These are phyloP conservation scores for Drosophila yakuba DNA, from an alignment of 1,140 invertebrate genomes.

Conservation along the genomic window DNA sequence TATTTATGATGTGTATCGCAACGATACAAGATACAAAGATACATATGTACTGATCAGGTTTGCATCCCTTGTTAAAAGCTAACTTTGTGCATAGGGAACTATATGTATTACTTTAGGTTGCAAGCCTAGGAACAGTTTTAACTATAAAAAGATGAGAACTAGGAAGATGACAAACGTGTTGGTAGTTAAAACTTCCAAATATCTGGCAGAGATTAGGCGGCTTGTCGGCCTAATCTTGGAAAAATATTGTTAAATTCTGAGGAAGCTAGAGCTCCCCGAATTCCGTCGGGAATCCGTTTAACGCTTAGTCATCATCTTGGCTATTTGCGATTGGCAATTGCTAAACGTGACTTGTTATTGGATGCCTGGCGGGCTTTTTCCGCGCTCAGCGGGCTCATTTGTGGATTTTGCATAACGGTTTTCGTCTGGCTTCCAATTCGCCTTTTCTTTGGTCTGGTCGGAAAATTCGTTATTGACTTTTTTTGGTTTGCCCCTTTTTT, in stretches of 20 bases:
- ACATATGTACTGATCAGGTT: too few relatives aligned
- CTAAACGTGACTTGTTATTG: slow-evolving; percentile 71
- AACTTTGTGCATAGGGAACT: not conserved
- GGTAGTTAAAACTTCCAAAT: slow-evolving; percentile 6
- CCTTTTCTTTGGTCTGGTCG: slow-evolving; percentile 34
- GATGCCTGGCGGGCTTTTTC: slow-evolving; percentile 41
- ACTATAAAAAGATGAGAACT: not conserved
- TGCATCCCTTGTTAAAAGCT: too few relatives aligned
- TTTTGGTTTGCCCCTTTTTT: slow-evolving; percentile 30
- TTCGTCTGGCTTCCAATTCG: slow-evolving; percentile 53
- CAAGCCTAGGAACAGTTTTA: not conserved
- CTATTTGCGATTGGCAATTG: slow-evolving; percentile 41
- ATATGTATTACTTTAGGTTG: not conserved
- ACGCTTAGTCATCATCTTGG: slow-evolving; percentile 50
- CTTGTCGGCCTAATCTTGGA: not conserved
- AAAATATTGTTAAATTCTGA: slow-evolving; percentile 15
- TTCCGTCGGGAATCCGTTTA: slow-evolving; percentile 26
- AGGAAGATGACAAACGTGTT: slow-evolving; percentile 1
- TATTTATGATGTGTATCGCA: too few relatives aligned
- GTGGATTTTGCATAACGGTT: slow-evolving; percentile 67
- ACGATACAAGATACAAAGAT: too few relatives aligned
- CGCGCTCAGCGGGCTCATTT: slow-evolving; percentile 23
- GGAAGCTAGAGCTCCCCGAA: slow-evolving; percentile 32
- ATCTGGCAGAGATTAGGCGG: slow-evolving; percentile 19
- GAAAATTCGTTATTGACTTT: slow-evolving; percentile 72